Base-by-base conservation (phyloP, 64 coral and sea anemone species). In the Pachyseris speciosa region DNA sequence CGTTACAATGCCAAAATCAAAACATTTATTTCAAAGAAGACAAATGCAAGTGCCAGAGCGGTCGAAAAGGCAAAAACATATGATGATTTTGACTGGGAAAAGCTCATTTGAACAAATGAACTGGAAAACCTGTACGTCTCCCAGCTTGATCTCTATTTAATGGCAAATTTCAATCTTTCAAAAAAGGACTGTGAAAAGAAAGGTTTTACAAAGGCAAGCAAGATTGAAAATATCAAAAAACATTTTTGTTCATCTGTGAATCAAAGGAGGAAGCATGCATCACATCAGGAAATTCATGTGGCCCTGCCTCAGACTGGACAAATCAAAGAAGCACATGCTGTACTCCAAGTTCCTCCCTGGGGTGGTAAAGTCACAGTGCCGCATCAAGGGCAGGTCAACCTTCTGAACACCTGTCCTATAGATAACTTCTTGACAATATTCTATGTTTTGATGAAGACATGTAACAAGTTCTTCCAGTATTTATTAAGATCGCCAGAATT, bases 401-500 rank as follows among this genome's bases (percentile, higher is more conserved):
- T 85, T 33, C 30, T 75, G 9, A 92, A 92, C 80, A 92, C 89
- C n/a, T 84, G 80, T 67, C 80, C 34, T 60, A 84, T 64, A 59
- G 79, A 92, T 75, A 92, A 92, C 32, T 91, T 91, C 19, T 60
- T 92, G 39, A 75, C 69, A 17, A 76, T 85, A 45, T 75, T 84
- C 39, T 85, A 92, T 64, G 49, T 51, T 25, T 55, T 92, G 31
- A 33, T 84, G 50, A 85, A 60, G 25, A 75, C 24, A 8, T 37
- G 29, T 30, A 64, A 9, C 4, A 74, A 84, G 36, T 9, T 47
- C 8, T 65, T 65, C 26, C 49, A 61, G 32, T 45, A 89, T 67
- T 52, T 83, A 20, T 55, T 27, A 20, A 49, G 22, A 19, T 91
- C 88, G 4, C 20, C 29, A 26, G 88, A 91, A 57, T 7, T 52